phyloP scores from a whole-genome alignment of 2,113 vertebrate species.

The Phalacrocorax aristotelis region DNA sequence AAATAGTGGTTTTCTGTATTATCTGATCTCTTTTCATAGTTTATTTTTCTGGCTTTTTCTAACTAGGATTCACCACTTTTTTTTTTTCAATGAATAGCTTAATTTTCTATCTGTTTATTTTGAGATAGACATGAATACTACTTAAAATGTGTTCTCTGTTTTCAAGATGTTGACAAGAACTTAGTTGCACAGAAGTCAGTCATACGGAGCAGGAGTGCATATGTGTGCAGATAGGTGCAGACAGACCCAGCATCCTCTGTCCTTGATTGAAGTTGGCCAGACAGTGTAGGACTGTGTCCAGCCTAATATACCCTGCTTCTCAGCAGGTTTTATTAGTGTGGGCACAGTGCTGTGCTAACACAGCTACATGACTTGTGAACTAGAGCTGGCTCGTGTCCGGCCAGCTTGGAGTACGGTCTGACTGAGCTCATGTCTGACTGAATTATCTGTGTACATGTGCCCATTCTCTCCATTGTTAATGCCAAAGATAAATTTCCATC shows the following conservation, averaged over 20 bases:
- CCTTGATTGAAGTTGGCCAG: conserved; percentile 25
- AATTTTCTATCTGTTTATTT: background rate
- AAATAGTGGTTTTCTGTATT: background rate
- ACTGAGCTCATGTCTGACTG: conserved; percentile 64
- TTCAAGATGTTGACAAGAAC: background rate
- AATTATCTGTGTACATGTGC: conserved; percentile 20
- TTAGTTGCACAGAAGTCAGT: background rate
- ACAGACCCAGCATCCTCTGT: background rate
- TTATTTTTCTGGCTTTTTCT: background rate
- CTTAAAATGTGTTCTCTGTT: background rate
- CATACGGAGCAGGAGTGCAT: background rate
- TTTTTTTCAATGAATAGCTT: background rate
- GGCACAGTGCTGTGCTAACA: conserved; percentile 21
- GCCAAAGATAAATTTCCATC: conserved; percentile 31
- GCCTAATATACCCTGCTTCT: background rate
- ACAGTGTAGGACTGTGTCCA: conserved; percentile 26
- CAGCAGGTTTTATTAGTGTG: conserved; percentile 20
- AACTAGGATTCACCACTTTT: background rate
- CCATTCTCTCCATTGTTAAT: conserved; percentile 5
- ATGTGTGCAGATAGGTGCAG: background rate
- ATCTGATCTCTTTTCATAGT: background rate
- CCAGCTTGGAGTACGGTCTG: conserved; percentile 16
- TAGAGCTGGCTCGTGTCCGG: background rate
- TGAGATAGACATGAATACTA: background rate
- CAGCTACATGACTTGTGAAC: background rate